Conservation (phyloP, 2,797 vertebrate genomes). For the Columba guinea region DNA sequence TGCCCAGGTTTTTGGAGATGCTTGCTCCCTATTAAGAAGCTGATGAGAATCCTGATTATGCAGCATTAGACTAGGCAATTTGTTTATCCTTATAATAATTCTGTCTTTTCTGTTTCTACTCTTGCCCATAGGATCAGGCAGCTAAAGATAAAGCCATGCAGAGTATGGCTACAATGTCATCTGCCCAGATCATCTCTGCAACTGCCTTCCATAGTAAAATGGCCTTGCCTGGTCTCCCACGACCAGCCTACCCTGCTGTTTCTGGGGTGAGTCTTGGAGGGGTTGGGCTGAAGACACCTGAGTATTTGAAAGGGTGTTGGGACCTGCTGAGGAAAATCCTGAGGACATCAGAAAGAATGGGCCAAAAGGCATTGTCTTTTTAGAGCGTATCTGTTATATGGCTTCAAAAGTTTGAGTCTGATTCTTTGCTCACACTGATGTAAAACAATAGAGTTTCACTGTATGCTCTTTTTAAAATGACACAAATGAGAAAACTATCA, state of each 20-base stretch:
- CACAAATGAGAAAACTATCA: background rate
- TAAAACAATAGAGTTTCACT: background rate
- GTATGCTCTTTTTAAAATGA: background rate
- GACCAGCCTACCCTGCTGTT: slow-evolving; percentile 84
- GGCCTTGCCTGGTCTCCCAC: slow-evolving; percentile 86
- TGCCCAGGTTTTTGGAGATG: background rate
- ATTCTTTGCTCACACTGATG: background rate
- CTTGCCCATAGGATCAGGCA: slow-evolving; percentile 87
- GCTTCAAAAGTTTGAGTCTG: background rate
- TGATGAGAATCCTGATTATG: background rate
- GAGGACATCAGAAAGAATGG: background rate
- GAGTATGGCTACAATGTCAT: slow-evolving; percentile 96
- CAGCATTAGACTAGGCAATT: background rate
- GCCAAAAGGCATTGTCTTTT: background rate
- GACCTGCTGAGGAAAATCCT: background rate
- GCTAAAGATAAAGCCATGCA: slow-evolving; percentile 98
- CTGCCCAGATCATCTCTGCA: slow-evolving; percentile 95
- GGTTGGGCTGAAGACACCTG: background rate
- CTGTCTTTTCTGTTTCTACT: slow-evolving; percentile 1
- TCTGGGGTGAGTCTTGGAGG: slow-evolving; percentile 85
- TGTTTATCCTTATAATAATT: background rate
- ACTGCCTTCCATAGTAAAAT: slow-evolving; percentile 94
- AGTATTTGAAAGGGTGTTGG: background rate
- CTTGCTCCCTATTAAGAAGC: background rate
- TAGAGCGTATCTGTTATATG: background rate